These are phyloP conservation scores for Callopanchax toddi DNA, from an alignment of 2,113 vertebrate genomes.

Conservation along the genomic window DNA sequence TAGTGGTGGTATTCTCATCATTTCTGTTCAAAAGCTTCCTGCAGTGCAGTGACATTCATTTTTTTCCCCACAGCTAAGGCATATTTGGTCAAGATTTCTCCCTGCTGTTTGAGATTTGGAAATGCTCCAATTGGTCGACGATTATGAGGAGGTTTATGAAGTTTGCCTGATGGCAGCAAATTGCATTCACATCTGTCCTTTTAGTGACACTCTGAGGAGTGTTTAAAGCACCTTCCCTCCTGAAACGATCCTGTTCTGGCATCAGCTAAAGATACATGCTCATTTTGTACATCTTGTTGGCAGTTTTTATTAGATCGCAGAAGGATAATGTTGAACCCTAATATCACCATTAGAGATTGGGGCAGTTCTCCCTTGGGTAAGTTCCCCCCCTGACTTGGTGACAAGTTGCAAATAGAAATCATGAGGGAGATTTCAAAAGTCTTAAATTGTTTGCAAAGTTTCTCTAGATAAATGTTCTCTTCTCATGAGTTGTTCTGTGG, in stretches of 20 bases:
- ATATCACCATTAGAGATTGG: neutral
- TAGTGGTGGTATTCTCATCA: neutral
- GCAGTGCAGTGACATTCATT: neutral
- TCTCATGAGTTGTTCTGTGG: too few species aligned
- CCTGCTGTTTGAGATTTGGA: neutral
- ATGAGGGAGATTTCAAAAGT: too few species aligned
- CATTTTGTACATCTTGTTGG: constrained; percentile 1
- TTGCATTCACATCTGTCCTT: neutral
- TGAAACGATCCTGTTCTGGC: neutral
- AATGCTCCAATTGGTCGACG: neutral
- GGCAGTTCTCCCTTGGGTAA: too few species aligned
- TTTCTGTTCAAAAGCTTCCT: neutral
- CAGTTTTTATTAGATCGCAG: neutral
- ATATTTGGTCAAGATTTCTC: neutral
- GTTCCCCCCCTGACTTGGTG: too few species aligned
- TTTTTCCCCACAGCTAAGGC: neutral
- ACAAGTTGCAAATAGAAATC: too few species aligned
- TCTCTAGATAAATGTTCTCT: too few species aligned
- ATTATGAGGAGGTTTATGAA: neutral
- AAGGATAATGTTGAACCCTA: neutral
- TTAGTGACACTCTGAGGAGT: neutral
- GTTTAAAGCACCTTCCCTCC: neutral
- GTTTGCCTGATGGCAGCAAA: neutral
- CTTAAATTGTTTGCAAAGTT: too few species aligned
- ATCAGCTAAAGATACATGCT: neutral